Evolutionary conservation across 2,797 vertebrate genomes (phyloP), one percentile per base, ranked within the genome.

Genomic region (Rhabdomys pumilio): DNA sequence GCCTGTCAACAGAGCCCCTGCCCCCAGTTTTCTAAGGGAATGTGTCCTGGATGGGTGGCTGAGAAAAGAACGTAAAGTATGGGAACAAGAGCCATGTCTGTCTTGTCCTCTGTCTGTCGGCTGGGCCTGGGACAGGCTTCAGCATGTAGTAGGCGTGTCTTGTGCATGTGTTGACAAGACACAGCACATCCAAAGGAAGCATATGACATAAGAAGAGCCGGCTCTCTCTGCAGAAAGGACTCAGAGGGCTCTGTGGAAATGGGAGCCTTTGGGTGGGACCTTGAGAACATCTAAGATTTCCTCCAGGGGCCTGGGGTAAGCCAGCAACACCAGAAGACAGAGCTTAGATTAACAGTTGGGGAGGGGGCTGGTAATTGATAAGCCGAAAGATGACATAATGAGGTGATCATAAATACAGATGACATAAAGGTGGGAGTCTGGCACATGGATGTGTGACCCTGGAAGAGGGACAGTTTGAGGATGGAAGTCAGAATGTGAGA

Each of bases 401-500:
- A 29, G 31, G 14, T 34, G 31, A 67, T 34, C 31, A 34, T 34
- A 67, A 67, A 67, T 34, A n/a, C 34, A 6, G 31, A 7, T 17
- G 31, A 17, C 29, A 3, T 34, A 3, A 47, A 13, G 59, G 3
- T 0, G 3, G 24, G 9, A 17, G 34, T 44, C n/a, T 24, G n/a
- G 41, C 19, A 1, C 17, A 6, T 24, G 11, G 20, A 12, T 89
- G 55, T 89, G 10, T 80, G n/a, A n/a, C 26, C 26, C 44, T 38
- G 14, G 15, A n/a, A 19, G 20, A 1, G 17, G 10, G 20, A 76
- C 3, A 4, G 34, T 50, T 65, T 57, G 29, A 90, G 7, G 69
- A 73, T 65, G 10, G 34, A 61, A 67, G 87, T 13, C 65, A 96
- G 97, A 95, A 95, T 93, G 95, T 55, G 41, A 80, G 88, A 76